Conservation (phyloP, 2,113 vertebrate species). For the Nothocercus nigrocapillus region DNA sequence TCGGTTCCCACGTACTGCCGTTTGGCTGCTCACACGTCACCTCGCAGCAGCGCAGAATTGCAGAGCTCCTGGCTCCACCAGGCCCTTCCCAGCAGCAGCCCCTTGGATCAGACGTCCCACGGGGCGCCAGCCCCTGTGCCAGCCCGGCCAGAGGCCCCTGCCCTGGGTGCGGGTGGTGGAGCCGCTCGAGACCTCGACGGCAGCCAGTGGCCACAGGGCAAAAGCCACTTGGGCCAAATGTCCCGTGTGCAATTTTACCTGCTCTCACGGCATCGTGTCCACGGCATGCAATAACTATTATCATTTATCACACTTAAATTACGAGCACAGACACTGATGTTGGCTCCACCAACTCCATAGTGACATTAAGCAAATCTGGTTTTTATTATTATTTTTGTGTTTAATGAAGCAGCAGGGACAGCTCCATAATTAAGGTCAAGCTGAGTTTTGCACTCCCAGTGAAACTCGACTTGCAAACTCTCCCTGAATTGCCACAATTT, state of each 20-base stretch:
- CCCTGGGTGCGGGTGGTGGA: no score
- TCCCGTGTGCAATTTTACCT: not conserved
- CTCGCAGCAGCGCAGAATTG: not conserved
- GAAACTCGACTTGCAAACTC: not conserved
- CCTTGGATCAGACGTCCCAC: not conserved
- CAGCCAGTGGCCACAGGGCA: no score
- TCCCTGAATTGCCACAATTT: conserved; percentile 10
- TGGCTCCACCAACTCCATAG: not conserved
- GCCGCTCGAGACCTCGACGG: no score
- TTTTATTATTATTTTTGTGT: conserved; percentile 28
- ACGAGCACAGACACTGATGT: not conserved
- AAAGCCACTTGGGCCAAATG: no score
- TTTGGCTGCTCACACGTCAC: not conserved
- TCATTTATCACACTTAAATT: not conserved
- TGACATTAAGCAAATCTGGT: conserved; percentile 41
- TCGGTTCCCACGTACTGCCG: not conserved
- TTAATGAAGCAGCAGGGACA: conserved; percentile 22
- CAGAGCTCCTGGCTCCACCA: no score
- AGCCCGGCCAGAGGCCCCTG: rapidly evolving
- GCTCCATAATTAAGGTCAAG: conserved; percentile 35
- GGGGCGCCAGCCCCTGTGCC: rapidly evolving
- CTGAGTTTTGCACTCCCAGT: not conserved
- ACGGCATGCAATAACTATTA: rapidly evolving
- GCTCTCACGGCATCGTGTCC: rapidly evolving
- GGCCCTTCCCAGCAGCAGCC: not conserved